These are phyloP conservation scores for Falco columbarius DNA, from an alignment of 2,797 vertebrate genomes.

Conservation along the genomic window DNA sequence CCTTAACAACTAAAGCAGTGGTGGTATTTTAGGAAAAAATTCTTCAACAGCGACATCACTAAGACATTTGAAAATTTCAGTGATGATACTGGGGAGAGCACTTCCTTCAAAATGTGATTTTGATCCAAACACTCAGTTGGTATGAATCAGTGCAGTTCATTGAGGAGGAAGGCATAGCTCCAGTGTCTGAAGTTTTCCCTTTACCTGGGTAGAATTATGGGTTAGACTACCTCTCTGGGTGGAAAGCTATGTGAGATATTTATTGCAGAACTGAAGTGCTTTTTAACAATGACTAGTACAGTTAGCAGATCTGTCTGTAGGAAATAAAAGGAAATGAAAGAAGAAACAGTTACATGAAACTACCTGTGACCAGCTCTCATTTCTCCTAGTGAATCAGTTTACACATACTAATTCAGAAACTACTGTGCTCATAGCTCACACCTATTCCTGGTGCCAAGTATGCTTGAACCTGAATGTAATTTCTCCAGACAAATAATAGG, in stretches of 20 bases:
- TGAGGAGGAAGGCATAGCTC: background rate
- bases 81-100: background rate
- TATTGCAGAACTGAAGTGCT: background rate
- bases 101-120: background rate
- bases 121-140: background rate
- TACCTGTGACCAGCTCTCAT: background rate
- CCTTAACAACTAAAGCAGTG: background rate
- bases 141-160: background rate
- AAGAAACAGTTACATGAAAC: background rate
- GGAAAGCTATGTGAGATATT: background rate
- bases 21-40: background rate
- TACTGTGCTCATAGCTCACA: background rate
- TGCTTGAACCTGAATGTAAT: background rate
- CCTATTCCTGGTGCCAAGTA: background rate
- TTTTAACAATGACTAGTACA: background rate
- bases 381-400: slow-evolving; percentile 39
- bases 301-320: background rate
- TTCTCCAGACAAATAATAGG: slow-evolving; percentile 32
- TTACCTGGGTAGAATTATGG: background rate
- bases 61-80: background rate
- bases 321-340: slow-evolving; percentile 30
- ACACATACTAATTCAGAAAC: slow-evolving; percentile 22
- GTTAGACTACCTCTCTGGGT: background rate
- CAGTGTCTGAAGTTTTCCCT: background rate
- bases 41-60: background rate